These are phyloP conservation scores for Peromyscus nudipes DNA, from an alignment of 2,797 vertebrate species.

Conservation along the genomic window DNA sequence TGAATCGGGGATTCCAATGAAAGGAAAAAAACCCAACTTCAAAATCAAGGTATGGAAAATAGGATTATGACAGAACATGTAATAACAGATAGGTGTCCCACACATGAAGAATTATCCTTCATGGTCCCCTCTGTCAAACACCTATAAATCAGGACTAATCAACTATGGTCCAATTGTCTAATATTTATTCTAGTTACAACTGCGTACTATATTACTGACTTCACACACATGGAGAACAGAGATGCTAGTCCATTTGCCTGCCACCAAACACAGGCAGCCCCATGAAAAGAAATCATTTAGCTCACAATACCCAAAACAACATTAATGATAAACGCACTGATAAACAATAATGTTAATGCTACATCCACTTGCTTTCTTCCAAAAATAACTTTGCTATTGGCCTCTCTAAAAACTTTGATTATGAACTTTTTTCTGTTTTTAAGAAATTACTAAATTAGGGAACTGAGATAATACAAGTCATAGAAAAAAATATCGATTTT, in stretches of 20 bases:
- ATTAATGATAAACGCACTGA: not conserved
- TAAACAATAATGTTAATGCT: conserved; percentile 5
- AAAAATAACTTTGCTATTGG: not conserved
- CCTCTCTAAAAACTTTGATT: conserved; percentile 1
- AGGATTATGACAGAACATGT: not conserved
- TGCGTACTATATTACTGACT: accelerated
- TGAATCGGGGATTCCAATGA: not conserved
- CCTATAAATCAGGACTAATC: not conserved
- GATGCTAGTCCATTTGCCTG: not conserved
- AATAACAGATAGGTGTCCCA: not conserved
- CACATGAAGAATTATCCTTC: not conserved
- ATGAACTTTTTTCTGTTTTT: not conserved
- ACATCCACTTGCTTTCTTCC: not conserved
- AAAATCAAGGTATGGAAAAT: not conserved
- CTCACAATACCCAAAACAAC: not conserved
- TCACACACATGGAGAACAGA: not conserved
- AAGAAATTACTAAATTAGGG: conserved; percentile 5
- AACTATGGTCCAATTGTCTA: not conserved
- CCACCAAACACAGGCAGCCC: not conserved
- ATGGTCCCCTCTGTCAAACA: not conserved
- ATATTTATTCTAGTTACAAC: not conserved
- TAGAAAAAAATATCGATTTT: not conserved
- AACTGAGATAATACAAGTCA: not conserved
- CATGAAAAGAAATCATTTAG: not conserved
- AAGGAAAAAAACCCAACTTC: not conserved